A percentile compares a stretch with the other conserved stretches of the same genome.
Conservation (phyloP, 1,140 invertebrate genomes). For the Phocides pigmalion region DNA sequence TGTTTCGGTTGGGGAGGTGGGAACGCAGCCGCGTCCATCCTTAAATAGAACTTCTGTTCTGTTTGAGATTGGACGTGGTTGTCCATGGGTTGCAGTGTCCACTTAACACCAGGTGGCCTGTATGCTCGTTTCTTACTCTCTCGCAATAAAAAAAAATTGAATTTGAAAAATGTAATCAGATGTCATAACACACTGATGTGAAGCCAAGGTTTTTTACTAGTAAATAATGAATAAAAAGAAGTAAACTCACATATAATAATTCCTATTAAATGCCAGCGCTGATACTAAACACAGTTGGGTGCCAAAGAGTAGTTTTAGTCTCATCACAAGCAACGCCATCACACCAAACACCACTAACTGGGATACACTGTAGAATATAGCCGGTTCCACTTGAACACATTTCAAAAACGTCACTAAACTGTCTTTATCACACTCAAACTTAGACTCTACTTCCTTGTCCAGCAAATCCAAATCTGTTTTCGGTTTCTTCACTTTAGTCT, state of each 20-base stretch:
- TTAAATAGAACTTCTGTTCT: too few relatives aligned
- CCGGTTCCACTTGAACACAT: constrained; percentile 79
- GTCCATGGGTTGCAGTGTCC: too few relatives aligned
- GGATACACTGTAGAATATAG: constrained; percentile 89
- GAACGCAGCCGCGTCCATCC: too few relatives aligned
- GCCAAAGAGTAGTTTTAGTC: constrained; percentile 92
- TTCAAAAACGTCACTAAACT: constrained; percentile 46
- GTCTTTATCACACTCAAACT: constrained; percentile 34
- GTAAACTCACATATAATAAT: constrained; percentile 55
- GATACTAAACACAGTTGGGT: constrained; percentile 91
- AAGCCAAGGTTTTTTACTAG: too few relatives aligned
- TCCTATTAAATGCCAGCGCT: constrained; percentile 84
- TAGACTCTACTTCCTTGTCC: constrained; percentile 39
- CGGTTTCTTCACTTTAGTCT: constrained; percentile 34
- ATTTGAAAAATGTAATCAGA: too few relatives aligned
- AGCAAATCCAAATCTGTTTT: constrained; percentile 43
- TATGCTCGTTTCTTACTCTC: too few relatives aligned
- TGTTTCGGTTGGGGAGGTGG: too few relatives aligned
- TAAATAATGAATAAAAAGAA: too few relatives aligned
- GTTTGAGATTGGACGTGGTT: too few relatives aligned
- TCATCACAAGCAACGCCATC: constrained; percentile 92
- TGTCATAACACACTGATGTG: too few relatives aligned
- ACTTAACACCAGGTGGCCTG: too few relatives aligned
- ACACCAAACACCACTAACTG: constrained; percentile 88
- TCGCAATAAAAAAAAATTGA: too few relatives aligned